These are phyloP conservation scores for Coregonus suidteri DNA, from an alignment of 2,797 vertebrate genomes.

Conservation along the genomic window DNA sequence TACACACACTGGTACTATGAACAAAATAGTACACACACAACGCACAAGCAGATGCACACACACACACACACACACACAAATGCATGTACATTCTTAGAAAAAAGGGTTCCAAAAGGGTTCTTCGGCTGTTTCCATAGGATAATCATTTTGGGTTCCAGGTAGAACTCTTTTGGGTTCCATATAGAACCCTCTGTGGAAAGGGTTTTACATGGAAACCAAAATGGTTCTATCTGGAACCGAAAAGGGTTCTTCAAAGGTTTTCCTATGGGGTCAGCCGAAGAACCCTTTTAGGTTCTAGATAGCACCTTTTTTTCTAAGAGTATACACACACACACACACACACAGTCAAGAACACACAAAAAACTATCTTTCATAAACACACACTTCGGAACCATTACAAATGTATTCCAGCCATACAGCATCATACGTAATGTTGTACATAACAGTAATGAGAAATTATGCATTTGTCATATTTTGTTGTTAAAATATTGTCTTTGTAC, in stretches of 20 bases:
- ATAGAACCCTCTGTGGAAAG: no score
- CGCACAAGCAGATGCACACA: neutral
- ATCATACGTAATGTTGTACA: neutral
- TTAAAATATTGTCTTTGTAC: neutral
- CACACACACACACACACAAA: neutral
- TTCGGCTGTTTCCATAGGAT: no score
- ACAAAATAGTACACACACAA: neutral
- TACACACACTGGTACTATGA: conserved; percentile 69
- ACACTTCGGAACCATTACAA: neutral
- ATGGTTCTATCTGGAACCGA: no score
- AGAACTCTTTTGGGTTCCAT: no score
- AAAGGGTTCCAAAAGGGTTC: no score
- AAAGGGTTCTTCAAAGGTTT: no score
- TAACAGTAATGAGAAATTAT: neutral
- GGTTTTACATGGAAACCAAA: no score
- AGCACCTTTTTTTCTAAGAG: no score
- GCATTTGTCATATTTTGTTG: neutral
- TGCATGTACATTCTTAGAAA: neutral
- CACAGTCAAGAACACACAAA: neutral
- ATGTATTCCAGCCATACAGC: neutral
- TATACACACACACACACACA: neutral
- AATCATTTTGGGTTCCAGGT: no score
- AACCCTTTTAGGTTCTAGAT: no score
- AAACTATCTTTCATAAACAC: neutral
- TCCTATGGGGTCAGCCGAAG: no score